Evolutionary conservation across 30 jellyfish, hydroid and myxozoan genomes (phyloP).

Genomic region (Hydractinia symbiolongicarpus): DNA sequence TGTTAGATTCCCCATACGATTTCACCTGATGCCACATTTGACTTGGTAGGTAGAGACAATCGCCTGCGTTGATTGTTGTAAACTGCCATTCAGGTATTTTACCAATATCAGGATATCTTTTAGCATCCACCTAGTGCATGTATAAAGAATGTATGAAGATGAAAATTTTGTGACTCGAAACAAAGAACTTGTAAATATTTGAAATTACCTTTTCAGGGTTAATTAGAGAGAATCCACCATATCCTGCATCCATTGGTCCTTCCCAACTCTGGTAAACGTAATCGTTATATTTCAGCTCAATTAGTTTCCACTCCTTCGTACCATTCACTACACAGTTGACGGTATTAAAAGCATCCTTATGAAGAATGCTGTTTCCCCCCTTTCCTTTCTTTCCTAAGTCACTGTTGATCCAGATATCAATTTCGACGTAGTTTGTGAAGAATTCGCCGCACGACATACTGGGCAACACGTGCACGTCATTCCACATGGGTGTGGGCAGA

Average conservation of each 20-base stretch:
- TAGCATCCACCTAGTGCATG: conserved; percentile 11
- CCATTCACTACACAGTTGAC: conserved; percentile 74
- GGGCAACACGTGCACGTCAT: conserved; percentile 49
- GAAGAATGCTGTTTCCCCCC: conserved; percentile 59
- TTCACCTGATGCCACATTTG: conserved; percentile 84
- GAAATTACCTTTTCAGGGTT: conserved; percentile 51
- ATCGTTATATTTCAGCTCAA: conserved; percentile 44
- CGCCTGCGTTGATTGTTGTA: conserved; percentile 62
- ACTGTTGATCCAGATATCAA: conserved; percentile 87
- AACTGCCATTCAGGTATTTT: conserved; percentile 55
- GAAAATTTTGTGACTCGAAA: not conserved
- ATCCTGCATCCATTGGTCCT: conserved; percentile 26
- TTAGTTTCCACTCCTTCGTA: conserved; percentile 67
- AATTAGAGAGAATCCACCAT: conserved; percentile 64
- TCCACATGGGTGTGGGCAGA: conserved; percentile 73
- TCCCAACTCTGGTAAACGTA: conserved; percentile 21
- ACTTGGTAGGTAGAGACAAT: conserved; percentile 73
- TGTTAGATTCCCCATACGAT: conserved; percentile 57
- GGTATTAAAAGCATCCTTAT: conserved; percentile 81
- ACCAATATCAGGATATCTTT: conserved; percentile 29
- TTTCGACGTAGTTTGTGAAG: conserved; percentile 47
- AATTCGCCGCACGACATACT: conserved; percentile 65
- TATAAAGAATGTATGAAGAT: not conserved
- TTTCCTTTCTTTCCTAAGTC: conserved; percentile 35
- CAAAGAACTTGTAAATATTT: not conserved